Conservation (phyloP, 1,140 invertebrate species). For the Eumeta japonica region DNA sequence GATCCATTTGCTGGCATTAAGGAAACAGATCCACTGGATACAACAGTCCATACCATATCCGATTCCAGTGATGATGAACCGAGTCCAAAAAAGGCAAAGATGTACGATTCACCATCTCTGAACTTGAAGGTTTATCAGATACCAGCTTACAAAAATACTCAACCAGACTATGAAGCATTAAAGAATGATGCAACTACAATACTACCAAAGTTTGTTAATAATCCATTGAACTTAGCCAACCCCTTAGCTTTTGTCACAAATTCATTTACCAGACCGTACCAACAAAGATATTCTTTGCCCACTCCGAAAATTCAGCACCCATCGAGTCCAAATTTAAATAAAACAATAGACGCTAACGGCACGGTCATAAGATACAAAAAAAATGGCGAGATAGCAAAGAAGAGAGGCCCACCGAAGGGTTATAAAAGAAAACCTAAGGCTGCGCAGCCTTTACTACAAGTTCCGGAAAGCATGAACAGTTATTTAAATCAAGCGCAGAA, state of each 20-base stretch:
- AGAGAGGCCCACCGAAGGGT: slow-evolving; percentile 41
- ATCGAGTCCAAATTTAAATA: neutral
- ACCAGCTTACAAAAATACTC: slow-evolving; percentile 36
- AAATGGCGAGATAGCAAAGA: slow-evolving; percentile 46
- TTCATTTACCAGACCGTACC: slow-evolving; percentile 31
- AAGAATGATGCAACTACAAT: slow-evolving; percentile 13
- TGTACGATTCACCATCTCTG: slow-evolving; percentile 22
- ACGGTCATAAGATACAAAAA: slow-evolving; percentile 44
- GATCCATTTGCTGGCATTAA: no score
- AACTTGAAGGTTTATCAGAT: slow-evolving; percentile 46
- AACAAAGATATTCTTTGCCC: slow-evolving; percentile 37
- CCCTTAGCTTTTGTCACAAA: slow-evolving; percentile 33
- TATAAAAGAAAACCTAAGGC: slow-evolving; percentile 47
- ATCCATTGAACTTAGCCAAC: slow-evolving; percentile 44
- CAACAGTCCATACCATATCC: no score
- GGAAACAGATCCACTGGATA: no score
- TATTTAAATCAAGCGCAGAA: slow-evolving; percentile 30
- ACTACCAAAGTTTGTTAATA: slow-evolving; percentile 46
- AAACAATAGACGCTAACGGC: slow-evolving; percentile 16
- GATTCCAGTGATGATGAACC: slow-evolving; percentile 45
- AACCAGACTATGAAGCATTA: no score
- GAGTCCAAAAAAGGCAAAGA: slow-evolving; percentile 28
- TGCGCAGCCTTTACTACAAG: slow-evolving; percentile 28
- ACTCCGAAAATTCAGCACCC: slow-evolving; percentile 5
- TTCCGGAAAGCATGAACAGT: neutral